phyloP scores from a whole-genome alignment of 2,797 vertebrate genomes.

The Apogon talboti region DNA sequence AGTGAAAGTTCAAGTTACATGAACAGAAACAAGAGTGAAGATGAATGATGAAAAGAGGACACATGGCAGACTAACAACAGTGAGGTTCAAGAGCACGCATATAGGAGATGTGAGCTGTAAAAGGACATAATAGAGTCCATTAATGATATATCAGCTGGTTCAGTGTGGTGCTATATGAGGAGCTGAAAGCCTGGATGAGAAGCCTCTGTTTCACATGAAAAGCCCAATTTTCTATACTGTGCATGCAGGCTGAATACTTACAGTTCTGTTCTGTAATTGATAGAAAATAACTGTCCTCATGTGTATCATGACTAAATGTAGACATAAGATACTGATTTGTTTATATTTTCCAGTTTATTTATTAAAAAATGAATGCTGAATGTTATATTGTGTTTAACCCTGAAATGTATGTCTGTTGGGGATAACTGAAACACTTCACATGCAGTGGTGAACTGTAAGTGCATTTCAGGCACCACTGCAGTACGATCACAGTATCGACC shows the following conservation, averaged over 20 bases:
- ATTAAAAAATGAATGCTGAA: background rate
- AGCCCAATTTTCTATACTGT: constrained; percentile 16
- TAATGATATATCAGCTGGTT: constrained; percentile 16
- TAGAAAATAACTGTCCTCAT: constrained; percentile 3
- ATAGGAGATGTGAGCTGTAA: background rate
- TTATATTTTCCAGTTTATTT: background rate
- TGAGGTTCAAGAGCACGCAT: background rate
- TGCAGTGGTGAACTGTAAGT: background rate
- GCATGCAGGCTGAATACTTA: constrained; percentile 15
- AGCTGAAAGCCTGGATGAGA: constrained; percentile 10
- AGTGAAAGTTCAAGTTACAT: background rate
- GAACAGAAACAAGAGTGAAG: constrained; percentile 2
- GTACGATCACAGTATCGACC: background rate
- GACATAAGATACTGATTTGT: background rate
- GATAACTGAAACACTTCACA: background rate
- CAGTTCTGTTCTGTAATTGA: constrained; percentile 9
- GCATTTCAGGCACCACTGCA: background rate
- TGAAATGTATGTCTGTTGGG: background rate
- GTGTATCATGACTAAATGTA: background rate
- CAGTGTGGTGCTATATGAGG: background rate
- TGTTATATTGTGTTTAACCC: background rate
- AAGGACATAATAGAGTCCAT: constrained; percentile 21
- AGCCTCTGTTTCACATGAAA: constrained; percentile 12
- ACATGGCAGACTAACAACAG: background rate
- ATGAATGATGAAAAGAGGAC: background rate